phyloP scores from a whole-genome alignment of 1,140 invertebrate species.

The Chrysomallon squamiferum region DNA sequence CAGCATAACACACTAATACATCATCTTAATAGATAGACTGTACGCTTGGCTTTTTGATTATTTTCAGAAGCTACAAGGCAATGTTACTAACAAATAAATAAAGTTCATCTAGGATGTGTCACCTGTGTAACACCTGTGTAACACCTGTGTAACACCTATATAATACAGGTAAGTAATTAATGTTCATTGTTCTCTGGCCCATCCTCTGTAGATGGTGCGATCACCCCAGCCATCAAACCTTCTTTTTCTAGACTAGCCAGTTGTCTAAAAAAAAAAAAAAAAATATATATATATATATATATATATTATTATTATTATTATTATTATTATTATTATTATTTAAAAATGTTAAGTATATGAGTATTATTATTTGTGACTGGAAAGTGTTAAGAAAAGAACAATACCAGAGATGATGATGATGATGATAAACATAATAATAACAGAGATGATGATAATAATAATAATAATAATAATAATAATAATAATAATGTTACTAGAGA shows the following conservation, averaged over 20 bases:
- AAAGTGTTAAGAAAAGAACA: not conserved
- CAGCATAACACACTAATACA: too few species aligned
- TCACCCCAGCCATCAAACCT: conserved; percentile 47
- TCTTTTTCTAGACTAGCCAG: conserved; percentile 56
- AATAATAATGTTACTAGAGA: not conserved
- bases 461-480: not conserved
- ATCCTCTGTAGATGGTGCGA: conserved; percentile 39
- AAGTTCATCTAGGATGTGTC: too few species aligned
- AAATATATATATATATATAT: not conserved
- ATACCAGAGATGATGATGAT: not conserved
- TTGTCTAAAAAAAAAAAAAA: conserved; percentile 45
- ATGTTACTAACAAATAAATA: too few species aligned
- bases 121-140: too few species aligned
- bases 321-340: not conserved
- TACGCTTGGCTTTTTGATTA: too few species aligned
- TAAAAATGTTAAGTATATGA: not conserved
- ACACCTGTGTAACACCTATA: too few species aligned
- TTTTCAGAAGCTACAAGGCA: too few species aligned
- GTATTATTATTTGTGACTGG: not conserved
- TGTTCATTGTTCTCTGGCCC: not conserved
- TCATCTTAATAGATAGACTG: too few species aligned
- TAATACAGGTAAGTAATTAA: too few species aligned
- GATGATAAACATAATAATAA: not conserved
- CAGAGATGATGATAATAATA: not conserved
- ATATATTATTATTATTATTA: not conserved